Evolutionary conservation across 2,113 vertebrate genomes (phyloP).

Genomic region (Loxodonta africana): DNA sequence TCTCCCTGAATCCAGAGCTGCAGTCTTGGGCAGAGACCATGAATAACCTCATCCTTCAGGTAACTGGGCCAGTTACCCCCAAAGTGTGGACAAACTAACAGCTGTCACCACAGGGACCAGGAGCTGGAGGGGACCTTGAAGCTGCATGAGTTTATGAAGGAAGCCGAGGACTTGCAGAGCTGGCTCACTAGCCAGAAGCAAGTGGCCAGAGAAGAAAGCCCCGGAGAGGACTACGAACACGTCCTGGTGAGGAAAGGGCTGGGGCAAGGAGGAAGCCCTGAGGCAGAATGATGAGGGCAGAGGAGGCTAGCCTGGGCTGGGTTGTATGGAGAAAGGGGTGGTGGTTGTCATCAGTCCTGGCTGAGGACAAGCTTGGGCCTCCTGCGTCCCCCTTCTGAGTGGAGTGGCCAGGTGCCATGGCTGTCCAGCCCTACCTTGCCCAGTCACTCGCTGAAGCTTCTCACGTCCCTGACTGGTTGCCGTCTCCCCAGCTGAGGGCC

Average conservation of each 20-base stretch:
- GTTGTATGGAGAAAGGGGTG: neutral
- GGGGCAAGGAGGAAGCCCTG: neutral
- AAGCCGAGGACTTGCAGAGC: constrained; percentile 90
- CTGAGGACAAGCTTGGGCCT: neutral
- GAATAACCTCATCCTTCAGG: neutral
- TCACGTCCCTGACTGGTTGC: neutral
- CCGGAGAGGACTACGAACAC: constrained; percentile 90
- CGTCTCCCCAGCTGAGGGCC: neutral
- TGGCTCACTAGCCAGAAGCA: constrained; percentile 92
- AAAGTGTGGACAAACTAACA: neutral
- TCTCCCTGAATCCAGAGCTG: neutral
- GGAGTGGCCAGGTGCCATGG: rapidly evolving
- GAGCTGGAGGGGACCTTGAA: constrained; percentile 90
- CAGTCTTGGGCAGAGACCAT: neutral
- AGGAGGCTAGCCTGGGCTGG: neutral
- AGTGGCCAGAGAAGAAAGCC: constrained; percentile 86
- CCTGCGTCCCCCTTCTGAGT: neutral
- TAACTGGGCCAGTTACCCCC: neutral
- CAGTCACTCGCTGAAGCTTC: neutral
- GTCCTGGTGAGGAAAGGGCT: constrained; percentile 88
- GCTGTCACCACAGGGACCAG: constrained; percentile 74
- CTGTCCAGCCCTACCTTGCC: neutral
- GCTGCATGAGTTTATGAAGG: constrained; percentile 91
- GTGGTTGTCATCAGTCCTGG: neutral
- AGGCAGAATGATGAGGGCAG: neutral